These are phyloP conservation scores for Hemicentrotus pulcherrimus DNA, from an alignment of 35 echinoderm and acorn worm genomes.

Conservation along the genomic window DNA sequence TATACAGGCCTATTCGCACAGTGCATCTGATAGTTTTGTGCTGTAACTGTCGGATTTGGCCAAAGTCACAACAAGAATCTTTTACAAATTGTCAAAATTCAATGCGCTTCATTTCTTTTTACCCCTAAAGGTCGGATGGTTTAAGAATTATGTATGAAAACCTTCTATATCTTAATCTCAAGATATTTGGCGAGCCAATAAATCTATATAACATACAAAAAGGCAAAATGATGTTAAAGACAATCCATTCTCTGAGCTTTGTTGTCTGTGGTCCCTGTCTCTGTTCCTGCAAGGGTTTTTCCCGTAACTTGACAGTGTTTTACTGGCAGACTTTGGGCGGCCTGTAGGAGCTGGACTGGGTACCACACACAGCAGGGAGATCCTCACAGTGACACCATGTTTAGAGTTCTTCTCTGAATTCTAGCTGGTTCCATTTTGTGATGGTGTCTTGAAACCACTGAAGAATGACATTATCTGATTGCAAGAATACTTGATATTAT, in stretches of 20 bases:
- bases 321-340: constrained; percentile 35
- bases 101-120: too few species aligned
- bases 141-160: too few species aligned
- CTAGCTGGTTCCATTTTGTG: neutral
- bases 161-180: too few species aligned
- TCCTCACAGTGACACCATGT: neutral
- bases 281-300: neutral
- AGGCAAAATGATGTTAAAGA: constrained; percentile 72
- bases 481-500: neutral
- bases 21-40: too few species aligned
- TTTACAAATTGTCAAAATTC: too few species aligned
- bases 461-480: constrained; percentile 45
- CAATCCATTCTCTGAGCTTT: constrained; percentile 87
- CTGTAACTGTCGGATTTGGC: too few species aligned
- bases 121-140: too few species aligned
- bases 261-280: neutral
- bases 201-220: too few species aligned
- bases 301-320: constrained; percentile 40
- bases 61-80: too few species aligned
- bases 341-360: constrained; percentile 32
- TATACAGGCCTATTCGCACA: too few species aligned
- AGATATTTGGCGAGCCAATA: neutral
- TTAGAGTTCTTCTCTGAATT: neutral
- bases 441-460: constrained; percentile 34
- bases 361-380: constrained; percentile 29